These are phyloP conservation scores for Cryptoleucopteryx plumbea DNA, from an alignment of 2,113 vertebrate species.

Conservation along the genomic window DNA sequence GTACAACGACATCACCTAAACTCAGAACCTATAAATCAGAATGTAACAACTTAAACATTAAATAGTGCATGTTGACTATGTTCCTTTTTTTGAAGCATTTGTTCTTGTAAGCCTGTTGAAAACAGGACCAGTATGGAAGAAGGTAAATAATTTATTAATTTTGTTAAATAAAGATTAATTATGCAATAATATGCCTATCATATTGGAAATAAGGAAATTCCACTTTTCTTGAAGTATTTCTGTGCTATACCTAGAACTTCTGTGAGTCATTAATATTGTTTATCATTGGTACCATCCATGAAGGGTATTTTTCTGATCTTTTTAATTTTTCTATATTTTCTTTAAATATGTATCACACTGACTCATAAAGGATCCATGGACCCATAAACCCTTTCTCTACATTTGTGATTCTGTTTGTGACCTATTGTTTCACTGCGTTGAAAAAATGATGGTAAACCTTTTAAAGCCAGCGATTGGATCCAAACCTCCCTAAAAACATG, in stretches of 20 bases:
- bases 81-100: constrained; percentile 6
- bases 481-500: background rate
- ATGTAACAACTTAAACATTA: background rate
- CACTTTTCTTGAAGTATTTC: background rate
- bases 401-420: background rate
- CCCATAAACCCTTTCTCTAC: background rate
- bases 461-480: background rate
- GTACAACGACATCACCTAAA: background rate
- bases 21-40: background rate
- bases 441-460: background rate
- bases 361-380: background rate
- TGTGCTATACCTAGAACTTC: background rate
- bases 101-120: background rate
- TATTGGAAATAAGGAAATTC: background rate
- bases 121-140: background rate
- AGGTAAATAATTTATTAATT: background rate
- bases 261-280: constrained; percentile 6
- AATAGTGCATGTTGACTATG: constrained; percentile 19
- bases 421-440: background rate
- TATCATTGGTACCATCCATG: background rate
- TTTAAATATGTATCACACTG: background rate
- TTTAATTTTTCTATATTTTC: background rate
- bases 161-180: background rate
- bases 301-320: background rate
- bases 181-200: background rate